These are phyloP conservation scores for Drepana arcuata DNA, from an alignment of 1,140 invertebrate genomes.

Conservation along the genomic window DNA sequence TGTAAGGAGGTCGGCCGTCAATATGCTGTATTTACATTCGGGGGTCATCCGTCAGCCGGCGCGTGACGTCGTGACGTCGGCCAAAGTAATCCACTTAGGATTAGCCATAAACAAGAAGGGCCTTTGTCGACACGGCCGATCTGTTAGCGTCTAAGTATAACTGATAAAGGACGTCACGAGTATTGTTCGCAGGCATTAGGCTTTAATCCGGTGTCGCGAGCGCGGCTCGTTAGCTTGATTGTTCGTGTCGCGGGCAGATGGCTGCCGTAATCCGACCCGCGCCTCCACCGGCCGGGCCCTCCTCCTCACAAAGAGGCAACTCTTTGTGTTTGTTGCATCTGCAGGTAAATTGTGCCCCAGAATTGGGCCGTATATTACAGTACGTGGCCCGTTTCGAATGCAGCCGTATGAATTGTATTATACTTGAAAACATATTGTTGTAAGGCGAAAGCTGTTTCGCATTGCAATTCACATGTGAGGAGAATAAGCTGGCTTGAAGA, in stretches of 20 bases:
- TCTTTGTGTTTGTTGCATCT: conserved; percentile 70
- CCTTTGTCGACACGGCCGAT: conserved; percentile 57
- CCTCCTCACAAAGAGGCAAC: conserved; percentile 45
- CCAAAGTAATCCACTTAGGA: conserved; percentile 68
- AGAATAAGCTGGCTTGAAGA: too few species aligned
- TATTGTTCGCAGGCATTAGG: conserved; percentile 63
- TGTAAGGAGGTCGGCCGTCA: too few species aligned
- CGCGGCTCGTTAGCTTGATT: conserved; percentile 64
- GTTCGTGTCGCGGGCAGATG: conserved; percentile 61
- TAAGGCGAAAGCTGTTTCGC: conserved; percentile 11
- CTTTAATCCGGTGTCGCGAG: conserved; percentile 60
- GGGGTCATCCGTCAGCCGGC: conserved; percentile 2
- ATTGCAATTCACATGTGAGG: background rate
- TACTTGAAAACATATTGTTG: conserved; percentile 63
- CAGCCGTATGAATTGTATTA: conserved; percentile 52
- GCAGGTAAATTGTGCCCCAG: conserved; percentile 66
- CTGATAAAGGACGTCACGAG: conserved; percentile 57
- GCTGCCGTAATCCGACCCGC: conserved; percentile 58
- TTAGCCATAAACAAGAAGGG: conserved; percentile 60
- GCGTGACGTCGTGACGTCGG: conserved; percentile 23
- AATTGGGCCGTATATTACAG: conserved; percentile 60
- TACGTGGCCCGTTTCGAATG: conserved; percentile 53
- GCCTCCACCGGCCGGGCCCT: conserved; percentile 20
- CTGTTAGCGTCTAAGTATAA: conserved; percentile 61
- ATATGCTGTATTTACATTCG: too few species aligned